A percentile compares a stretch with the other conserved stretches of the same genome.
phyloP scores from a whole-genome alignment of 1,140 invertebrate species.

The Diabrotica virgifera region DNA sequence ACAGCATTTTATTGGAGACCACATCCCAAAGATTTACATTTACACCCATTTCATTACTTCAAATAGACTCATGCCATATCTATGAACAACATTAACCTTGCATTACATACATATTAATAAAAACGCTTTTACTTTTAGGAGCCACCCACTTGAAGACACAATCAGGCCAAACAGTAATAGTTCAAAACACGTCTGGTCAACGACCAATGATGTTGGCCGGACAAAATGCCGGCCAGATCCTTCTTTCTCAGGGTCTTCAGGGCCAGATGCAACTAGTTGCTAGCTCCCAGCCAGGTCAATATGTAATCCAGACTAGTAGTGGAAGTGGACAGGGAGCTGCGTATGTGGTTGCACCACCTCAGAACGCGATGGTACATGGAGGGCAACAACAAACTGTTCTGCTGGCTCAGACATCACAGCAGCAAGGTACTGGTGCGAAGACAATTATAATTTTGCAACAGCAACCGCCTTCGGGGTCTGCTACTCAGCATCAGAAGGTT shows the following conservation, averaged over 20 bases:
- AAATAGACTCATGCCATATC: no score
- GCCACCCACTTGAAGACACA: constrained; percentile 30
- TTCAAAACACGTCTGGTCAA: constrained; percentile 50
- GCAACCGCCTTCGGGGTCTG: constrained; percentile 46
- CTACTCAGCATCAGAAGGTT: constrained; percentile 50
- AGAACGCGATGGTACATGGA: constrained; percentile 59
- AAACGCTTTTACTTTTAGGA: no score
- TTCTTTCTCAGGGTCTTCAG: constrained; percentile 40
- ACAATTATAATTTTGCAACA: constrained; percentile 72
- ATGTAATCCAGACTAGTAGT: constrained; percentile 54
- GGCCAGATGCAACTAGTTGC: constrained; percentile 46
- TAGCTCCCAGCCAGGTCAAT: constrained; percentile 49
- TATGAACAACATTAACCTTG: no score
- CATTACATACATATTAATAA: no score
- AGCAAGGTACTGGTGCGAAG: constrained; percentile 62
- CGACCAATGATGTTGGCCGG: constrained; percentile 47
- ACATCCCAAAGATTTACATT: no score
- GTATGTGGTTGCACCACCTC: constrained; percentile 63
- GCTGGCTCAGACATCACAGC: constrained; percentile 60
- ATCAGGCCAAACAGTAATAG: constrained; percentile 47
- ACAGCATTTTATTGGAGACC: no score
- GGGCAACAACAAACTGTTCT: constrained; percentile 62
- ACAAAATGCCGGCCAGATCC: constrained; percentile 45
- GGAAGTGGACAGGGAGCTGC: constrained; percentile 49
- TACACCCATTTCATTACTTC: no score